Evolutionary conservation across 1,140 invertebrate species (phyloP).

Genomic region (Drosophila lacertosa): DNA sequence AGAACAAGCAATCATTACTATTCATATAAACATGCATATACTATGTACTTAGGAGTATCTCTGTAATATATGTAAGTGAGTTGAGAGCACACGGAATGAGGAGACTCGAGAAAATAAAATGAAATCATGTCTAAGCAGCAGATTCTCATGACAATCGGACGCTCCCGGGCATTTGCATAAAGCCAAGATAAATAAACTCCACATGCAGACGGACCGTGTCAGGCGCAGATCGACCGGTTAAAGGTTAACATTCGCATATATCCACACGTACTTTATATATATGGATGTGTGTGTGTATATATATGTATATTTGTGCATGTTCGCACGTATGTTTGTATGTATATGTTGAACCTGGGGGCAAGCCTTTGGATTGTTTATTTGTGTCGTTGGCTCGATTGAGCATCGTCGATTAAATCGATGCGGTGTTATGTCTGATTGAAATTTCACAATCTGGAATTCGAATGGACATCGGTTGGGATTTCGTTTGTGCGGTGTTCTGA

Average conservation of each 20-base stretch:
- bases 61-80: slow-evolving; percentile 14
- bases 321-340: background rate
- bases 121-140: slow-evolving; percentile 57
- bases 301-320: background rate
- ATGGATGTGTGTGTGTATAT: too few relatives aligned
- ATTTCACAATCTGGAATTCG: slow-evolving; percentile 51
- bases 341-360: slow-evolving; percentile 15
- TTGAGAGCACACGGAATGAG: slow-evolving; percentile 14
- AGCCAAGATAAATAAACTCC: slow-evolving; percentile 61
- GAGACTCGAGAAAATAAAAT: slow-evolving; percentile 28
- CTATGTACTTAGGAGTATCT: background rate
- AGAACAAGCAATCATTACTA: background rate
- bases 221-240: slow-evolving; percentile 61
- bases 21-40: too few relatives aligned
- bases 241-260: slow-evolving; percentile 53
- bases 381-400: slow-evolving; percentile 26
- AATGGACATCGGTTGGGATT: slow-evolving; percentile 41
- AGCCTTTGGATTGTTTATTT: slow-evolving; percentile 38
- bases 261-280: background rate
- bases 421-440: slow-evolving; percentile 56
- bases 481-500: slow-evolving; percentile 27
- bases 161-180: slow-evolving; percentile 57
- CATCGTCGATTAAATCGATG: slow-evolving; percentile 48
- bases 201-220: slow-evolving; percentile 35
- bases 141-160: slow-evolving; percentile 52